Conservation (phyloP, 2,113 vertebrate genomes). For the Chitala chitala region DNA sequence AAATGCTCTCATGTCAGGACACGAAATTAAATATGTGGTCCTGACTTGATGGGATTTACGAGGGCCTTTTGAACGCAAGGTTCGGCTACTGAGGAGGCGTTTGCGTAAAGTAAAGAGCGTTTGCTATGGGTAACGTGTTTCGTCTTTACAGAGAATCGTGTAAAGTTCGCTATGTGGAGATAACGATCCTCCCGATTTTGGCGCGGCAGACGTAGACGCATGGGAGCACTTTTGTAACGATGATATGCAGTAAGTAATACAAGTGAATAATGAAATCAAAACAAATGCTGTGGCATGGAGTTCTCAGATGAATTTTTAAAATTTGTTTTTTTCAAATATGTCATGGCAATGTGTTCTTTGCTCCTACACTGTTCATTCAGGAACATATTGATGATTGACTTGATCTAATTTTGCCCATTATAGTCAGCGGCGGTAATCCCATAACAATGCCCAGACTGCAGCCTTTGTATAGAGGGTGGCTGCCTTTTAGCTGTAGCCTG, state of each 20-base stretch:
- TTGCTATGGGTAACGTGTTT: too few relatives aligned
- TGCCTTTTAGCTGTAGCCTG: background rate
- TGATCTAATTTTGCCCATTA: background rate
- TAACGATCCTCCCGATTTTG: too few relatives aligned
- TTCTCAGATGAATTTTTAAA: too few relatives aligned
- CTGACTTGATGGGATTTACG: background rate
- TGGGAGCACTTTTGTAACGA: too few relatives aligned
- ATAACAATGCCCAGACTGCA: background rate
- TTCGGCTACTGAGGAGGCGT: background rate
- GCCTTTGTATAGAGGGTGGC: too few relatives aligned
- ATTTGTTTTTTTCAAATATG: background rate
- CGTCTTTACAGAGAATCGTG: too few relatives aligned
- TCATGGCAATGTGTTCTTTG: background rate
- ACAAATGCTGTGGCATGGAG: too few relatives aligned
- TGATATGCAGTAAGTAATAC: too few relatives aligned
- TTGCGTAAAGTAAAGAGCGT: too few relatives aligned
- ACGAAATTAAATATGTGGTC: slow-evolving; percentile 8
- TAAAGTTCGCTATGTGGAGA: too few relatives aligned
- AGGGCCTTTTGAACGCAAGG: background rate
- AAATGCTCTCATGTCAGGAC: background rate
- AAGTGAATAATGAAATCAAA: too few relatives aligned
- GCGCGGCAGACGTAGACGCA: too few relatives aligned
- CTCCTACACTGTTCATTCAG: background rate
- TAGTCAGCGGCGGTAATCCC: background rate
- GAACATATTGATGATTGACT: background rate